A percentile compares a stretch with the other conserved stretches of the same genome.
These are phyloP conservation scores for Peucedramus taeniatus DNA, from an alignment of 2,113 vertebrate genomes.

Conservation along the genomic window DNA sequence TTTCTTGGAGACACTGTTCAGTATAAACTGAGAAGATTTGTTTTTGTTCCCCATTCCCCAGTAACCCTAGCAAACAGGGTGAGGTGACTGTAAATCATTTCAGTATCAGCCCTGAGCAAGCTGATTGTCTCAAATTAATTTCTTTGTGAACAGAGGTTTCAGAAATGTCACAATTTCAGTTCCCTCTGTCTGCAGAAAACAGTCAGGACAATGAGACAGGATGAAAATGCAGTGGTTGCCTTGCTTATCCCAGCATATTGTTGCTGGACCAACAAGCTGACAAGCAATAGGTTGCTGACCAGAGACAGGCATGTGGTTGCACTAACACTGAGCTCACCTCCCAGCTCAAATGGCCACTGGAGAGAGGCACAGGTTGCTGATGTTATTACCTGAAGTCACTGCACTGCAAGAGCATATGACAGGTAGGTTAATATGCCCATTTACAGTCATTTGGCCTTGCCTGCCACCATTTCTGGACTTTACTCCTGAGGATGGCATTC, in stretches of 20 bases:
- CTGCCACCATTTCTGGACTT: neutral
- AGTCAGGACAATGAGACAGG: neutral
- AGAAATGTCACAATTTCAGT: neutral
- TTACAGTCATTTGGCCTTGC: neutral
- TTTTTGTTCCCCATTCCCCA: neutral
- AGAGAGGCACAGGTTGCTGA: neutral
- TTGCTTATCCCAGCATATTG: neutral
- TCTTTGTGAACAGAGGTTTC: neutral
- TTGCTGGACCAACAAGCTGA: neutral
- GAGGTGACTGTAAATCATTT: neutral
- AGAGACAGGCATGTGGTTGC: neutral
- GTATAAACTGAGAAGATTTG: neutral
- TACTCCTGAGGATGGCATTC: neutral
- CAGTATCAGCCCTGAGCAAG: neutral
- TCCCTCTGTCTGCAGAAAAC: neutral
- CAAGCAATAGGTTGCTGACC: neutral
- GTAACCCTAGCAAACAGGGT: neutral
- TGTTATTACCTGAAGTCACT: neutral
- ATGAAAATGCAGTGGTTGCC: neutral
- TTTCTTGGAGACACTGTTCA: neutral
- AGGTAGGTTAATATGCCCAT: neutral
- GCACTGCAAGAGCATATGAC: neutral
- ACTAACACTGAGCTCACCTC: neutral
- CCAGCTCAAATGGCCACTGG: neutral
- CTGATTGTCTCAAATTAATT: neutral